A percentile compares a stretch with the other conserved stretches of the same genome.
Evolutionary conservation across 92 coral and sea anemone genomes (phyloP).

Genomic region (Galaxea fascicularis): DNA sequence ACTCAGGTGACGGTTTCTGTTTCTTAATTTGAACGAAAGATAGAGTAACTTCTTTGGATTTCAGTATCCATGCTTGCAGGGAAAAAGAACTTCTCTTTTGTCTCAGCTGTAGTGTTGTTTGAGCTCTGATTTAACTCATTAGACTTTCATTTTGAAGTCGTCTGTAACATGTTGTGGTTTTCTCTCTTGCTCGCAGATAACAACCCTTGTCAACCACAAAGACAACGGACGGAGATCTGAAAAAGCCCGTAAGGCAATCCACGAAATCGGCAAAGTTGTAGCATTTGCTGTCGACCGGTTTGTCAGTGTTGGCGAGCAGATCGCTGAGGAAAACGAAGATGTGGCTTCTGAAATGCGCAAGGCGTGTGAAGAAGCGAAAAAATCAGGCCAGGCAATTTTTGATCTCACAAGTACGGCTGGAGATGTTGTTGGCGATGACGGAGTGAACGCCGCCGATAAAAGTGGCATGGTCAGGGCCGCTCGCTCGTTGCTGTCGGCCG

Average conservation of each 20-base stretch:
- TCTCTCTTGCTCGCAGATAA: constrained; percentile 70
- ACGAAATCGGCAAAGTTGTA: constrained; percentile 85
- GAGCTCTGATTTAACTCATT: not conserved
- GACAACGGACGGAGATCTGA: constrained; percentile 77
- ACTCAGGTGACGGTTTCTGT: constrained; percentile 75
- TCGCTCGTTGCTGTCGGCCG: constrained; percentile 89
- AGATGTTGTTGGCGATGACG: constrained; percentile 43
- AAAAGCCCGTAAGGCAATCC: constrained; percentile 81
- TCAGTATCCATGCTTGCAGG: not conserved
- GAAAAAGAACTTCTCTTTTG: constrained; percentile 9
- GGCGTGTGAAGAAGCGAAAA: constrained; percentile 95
- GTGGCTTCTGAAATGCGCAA: constrained; percentile 93
- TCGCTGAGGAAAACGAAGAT: constrained; percentile 91
- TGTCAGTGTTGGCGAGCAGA: constrained; percentile 97
- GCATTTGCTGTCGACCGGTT: constrained; percentile 85
- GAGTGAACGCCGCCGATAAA: constrained; percentile 69
- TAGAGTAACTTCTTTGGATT: not conserved
- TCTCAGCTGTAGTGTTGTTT: not conserved
- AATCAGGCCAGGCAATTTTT: constrained; percentile 89
- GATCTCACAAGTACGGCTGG: constrained; percentile 76
- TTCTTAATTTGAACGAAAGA: constrained; percentile 8
- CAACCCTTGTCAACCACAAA: constrained; percentile 97
- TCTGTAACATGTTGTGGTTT: constrained; percentile 23
- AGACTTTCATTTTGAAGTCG: constrained; percentile 4
- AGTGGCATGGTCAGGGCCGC: constrained; percentile 91